Evolutionary conservation across 92 coral and sea anemone genomes (phyloP).

Genomic region (Porites cylindrica): DNA sequence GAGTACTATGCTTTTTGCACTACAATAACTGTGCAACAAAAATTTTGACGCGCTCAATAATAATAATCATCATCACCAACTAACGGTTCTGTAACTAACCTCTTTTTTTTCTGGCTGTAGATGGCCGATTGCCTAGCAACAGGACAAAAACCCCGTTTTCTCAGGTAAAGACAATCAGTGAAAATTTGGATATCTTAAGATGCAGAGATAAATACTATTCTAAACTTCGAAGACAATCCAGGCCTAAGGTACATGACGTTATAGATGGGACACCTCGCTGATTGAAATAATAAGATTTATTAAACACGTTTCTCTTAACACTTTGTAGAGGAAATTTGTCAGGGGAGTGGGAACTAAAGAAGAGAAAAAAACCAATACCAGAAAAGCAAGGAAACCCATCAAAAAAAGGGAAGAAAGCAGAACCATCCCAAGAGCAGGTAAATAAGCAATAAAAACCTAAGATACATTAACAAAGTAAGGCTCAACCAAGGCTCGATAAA

Average conservation of each 20-base stretch:
- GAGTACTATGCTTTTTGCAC: not conserved
- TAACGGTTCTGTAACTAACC: not conserved
- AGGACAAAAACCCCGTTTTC: not conserved
- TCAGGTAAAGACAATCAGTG: not conserved
- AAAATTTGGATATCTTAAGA: too few species aligned
- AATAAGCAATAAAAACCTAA: too few species aligned
- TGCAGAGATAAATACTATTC: not conserved
- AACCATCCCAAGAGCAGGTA: too few species aligned
- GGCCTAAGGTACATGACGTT: not conserved
- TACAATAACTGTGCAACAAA: not conserved
- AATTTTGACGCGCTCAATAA: not conserved
- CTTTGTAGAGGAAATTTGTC: not conserved
- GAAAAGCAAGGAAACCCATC: too few species aligned
- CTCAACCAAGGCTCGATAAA: too few species aligned
- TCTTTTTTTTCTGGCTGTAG: not conserved
- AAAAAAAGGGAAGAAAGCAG: too few species aligned
- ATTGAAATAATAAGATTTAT: too few species aligned
- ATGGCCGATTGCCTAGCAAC: constrained; percentile 2
- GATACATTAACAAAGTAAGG: too few species aligned
- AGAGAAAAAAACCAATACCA: not conserved
- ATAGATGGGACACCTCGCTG: not conserved
- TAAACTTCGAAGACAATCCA: not conserved
- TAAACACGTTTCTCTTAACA: not conserved
- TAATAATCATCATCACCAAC: not conserved
- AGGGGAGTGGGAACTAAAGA: not conserved